A percentile compares a stretch with the other conserved stretches of the same genome.
Evolutionary conservation across 2,888 invertebrate species (phyloP).

Genomic region (Torymus texanus): DNA sequence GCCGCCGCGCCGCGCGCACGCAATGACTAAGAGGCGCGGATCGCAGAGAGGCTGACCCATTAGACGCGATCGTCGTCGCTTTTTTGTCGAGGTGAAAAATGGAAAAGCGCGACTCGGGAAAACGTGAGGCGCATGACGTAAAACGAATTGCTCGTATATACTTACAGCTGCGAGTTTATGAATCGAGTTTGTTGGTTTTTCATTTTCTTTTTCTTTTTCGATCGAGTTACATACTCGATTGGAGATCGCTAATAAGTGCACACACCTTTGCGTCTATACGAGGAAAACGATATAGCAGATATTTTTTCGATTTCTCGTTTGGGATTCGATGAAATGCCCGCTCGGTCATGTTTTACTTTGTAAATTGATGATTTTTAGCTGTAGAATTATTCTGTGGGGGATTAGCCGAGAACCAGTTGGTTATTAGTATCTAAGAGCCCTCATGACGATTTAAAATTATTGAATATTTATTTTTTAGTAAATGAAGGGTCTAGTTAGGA

Average conservation of each 20-base stretch:
- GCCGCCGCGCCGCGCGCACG: neutral
- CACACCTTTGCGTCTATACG: neutral
- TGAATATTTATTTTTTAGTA: no score
- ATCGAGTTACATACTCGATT: neutral
- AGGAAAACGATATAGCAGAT: no score
- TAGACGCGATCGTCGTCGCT: neutral
- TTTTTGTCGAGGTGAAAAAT: no score
- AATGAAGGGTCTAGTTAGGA: no score
- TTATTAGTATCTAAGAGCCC: no score
- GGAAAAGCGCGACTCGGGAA: slow-evolving; percentile 15
- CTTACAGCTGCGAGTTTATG: slow-evolving; percentile 22
- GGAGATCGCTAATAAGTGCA: slow-evolving; percentile 19
- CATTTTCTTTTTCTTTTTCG: slow-evolving; percentile 2
- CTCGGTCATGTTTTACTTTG: slow-evolving; percentile 1
- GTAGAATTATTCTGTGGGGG: neutral
- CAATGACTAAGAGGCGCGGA: neutral
- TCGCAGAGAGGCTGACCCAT: neutral
- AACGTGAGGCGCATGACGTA: slow-evolving; percentile 35
- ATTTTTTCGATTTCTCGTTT: neutral
- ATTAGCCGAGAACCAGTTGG: no score
- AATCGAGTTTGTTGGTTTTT: neutral
- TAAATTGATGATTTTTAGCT: slow-evolving; percentile 30
- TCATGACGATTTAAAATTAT: no score
- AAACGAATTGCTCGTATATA: slow-evolving; percentile 14
- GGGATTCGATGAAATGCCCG: neutral